Percentiles rank a stretch among this genome's conserved stretches.
phyloP scores from a whole-genome alignment of 2,113 vertebrate species.

The Lophochroa leadbeateri region DNA sequence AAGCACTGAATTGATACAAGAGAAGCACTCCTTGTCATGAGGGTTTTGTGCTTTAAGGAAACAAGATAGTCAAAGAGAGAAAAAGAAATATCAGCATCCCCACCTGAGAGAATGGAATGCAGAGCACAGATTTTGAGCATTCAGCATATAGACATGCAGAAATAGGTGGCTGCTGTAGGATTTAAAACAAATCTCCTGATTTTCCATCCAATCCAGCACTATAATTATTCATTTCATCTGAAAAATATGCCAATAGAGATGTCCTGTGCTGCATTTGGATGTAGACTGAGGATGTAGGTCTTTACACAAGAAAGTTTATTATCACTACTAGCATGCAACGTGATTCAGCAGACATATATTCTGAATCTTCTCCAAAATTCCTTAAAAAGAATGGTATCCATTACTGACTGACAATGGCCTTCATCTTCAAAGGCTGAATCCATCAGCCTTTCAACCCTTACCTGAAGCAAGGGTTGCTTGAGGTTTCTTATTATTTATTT shows the following conservation, averaged over 20 bases:
- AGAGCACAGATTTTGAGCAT: background rate
- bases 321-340: background rate
- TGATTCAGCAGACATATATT: background rate
- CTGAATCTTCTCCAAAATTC: background rate
- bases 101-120: background rate
- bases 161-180: background rate
- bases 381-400: background rate
- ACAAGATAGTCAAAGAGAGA: background rate
- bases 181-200: background rate
- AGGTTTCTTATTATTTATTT: too few species aligned
- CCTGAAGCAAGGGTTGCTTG: background rate
- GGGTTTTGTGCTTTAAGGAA: background rate
- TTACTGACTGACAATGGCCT: background rate
- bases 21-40: background rate
- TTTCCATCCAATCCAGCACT: background rate
- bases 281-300: background rate
- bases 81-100: background rate
- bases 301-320: background rate
- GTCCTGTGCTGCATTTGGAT: background rate
- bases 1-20: background rate
- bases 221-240: background rate
- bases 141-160: background rate
- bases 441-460: background rate
- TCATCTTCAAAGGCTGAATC: background rate
- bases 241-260: background rate